Evolutionary conservation across 2,888 invertebrate genomes (phyloP).

Genomic region (Plebejus melissa): DNA sequence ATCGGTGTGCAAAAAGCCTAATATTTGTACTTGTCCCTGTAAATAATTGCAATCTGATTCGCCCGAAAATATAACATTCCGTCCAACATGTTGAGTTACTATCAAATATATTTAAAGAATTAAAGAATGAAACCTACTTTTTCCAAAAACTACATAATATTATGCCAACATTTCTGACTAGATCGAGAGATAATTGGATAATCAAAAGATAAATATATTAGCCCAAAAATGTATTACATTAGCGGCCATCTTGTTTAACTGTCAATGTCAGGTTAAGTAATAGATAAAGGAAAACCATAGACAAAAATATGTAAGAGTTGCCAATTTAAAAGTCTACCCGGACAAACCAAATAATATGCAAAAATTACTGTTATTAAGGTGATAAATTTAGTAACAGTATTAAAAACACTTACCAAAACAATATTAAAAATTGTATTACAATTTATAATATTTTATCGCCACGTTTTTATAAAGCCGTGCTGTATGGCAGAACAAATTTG

Average conservation of each 20-base stretch:
- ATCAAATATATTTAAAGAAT: constrained; percentile 35
- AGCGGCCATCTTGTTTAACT: not conserved
- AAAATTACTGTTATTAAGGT: not conserved
- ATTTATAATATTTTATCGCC: too few species aligned
- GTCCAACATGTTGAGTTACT: constrained; percentile 61
- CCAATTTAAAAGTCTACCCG: too few species aligned
- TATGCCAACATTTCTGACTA: constrained; percentile 16
- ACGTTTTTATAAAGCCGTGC: too few species aligned
- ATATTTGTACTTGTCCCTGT: constrained; percentile 30
- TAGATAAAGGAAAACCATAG: not conserved
- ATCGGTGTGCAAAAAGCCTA: not conserved
- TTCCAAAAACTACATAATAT: not conserved
- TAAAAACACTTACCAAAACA: not conserved
- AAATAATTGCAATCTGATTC: constrained; percentile 31
- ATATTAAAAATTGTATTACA: not conserved
- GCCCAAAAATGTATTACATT: not conserved
- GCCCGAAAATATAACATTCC: constrained; percentile 49
- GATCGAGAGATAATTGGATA: not conserved
- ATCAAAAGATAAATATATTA: not conserved
- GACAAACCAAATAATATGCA: not conserved
- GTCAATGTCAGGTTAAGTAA: not conserved
- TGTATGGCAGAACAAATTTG: not conserved
- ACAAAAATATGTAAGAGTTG: not conserved
- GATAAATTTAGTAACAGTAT: not conserved
- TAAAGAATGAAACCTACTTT: not conserved